Percentiles rank a stretch among this genome's conserved stretches.
phyloP scores from a whole-genome alignment of 2,888 invertebrate species.

The Andrena marginata region DNA sequence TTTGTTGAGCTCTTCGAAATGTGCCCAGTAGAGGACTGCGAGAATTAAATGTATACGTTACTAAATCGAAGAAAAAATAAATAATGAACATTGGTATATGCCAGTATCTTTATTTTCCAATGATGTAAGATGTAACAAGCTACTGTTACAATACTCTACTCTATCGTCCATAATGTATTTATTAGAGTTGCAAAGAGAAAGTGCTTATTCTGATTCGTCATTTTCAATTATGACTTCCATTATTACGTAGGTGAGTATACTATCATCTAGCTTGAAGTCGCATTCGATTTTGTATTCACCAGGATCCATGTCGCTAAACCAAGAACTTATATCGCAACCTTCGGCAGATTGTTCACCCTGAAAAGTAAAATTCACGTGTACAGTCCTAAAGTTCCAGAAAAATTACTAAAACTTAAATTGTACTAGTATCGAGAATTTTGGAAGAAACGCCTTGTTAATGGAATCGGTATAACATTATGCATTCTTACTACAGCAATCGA shows the following conservation, averaged over 20 bases:
- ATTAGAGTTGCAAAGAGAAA: neutral
- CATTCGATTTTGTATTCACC: neutral
- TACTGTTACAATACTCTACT: neutral
- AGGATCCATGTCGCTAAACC: neutral
- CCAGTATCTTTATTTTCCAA: conserved; percentile 21
- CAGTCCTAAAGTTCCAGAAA: neutral
- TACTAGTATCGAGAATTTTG: too few relatives aligned
- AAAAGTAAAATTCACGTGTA: neutral
- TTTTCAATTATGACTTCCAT: neutral
- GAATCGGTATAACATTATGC: neutral
- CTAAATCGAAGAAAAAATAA: neutral
- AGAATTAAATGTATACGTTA: conserved; percentile 30
- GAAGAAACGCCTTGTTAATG: neutral
- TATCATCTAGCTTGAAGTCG: neutral
- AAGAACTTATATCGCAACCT: neutral
- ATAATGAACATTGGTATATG: neutral
- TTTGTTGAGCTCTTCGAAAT: conserved; percentile 65
- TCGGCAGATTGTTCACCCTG: neutral
- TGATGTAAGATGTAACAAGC: neutral
- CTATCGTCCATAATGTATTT: neutral
- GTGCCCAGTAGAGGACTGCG: conserved; percentile 40
- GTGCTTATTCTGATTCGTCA: neutral
- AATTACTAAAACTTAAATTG: too few relatives aligned
- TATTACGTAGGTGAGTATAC: rapidly evolving
- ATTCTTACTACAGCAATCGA: neutral